A percentile compares a stretch with the other conserved stretches of the same genome.
These are phyloP conservation scores for Monochamus alternatus DNA, from an alignment of 2,888 invertebrate genomes.

Conservation along the genomic window DNA sequence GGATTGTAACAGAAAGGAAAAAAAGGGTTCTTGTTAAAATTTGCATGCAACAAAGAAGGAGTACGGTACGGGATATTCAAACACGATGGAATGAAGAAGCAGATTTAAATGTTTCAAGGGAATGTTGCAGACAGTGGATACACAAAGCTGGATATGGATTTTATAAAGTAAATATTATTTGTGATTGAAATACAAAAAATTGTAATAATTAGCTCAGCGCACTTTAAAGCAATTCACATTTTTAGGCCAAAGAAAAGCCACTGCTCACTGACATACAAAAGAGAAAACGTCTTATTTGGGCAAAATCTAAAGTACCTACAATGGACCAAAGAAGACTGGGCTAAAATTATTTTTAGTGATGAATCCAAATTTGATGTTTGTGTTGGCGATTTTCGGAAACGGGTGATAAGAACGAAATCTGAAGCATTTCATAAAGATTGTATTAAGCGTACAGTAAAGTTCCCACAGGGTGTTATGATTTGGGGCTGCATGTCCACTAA, in stretches of 20 bases:
- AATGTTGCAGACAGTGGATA: too few relatives aligned
- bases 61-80: too few relatives aligned
- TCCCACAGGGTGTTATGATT: constrained; percentile 29
- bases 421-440: constrained; percentile 20
- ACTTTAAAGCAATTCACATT: neutral
- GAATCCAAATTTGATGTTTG: constrained; percentile 3
- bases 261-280: constrained; percentile 1
- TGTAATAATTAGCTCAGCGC: neutral
- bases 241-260: constrained; percentile 14
- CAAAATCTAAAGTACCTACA: neutral
- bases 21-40: too few relatives aligned
- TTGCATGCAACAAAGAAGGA: too few relatives aligned
- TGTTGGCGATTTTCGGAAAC: neutral
- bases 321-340: neutral
- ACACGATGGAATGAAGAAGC: too few relatives aligned
- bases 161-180: too few relatives aligned
- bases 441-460: constrained; percentile 21
- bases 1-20: too few relatives aligned
- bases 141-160: too few relatives aligned
- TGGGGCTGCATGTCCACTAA: constrained; percentile 36
- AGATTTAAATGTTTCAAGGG: too few relatives aligned
- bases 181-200: neutral
- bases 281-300: neutral
- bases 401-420: neutral
- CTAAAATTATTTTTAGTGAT: neutral